A percentile compares a stretch with the other conserved stretches of the same genome.
Conservation (phyloP, 2,888 invertebrate genomes). For the Trissolcus brochymenae region DNA sequence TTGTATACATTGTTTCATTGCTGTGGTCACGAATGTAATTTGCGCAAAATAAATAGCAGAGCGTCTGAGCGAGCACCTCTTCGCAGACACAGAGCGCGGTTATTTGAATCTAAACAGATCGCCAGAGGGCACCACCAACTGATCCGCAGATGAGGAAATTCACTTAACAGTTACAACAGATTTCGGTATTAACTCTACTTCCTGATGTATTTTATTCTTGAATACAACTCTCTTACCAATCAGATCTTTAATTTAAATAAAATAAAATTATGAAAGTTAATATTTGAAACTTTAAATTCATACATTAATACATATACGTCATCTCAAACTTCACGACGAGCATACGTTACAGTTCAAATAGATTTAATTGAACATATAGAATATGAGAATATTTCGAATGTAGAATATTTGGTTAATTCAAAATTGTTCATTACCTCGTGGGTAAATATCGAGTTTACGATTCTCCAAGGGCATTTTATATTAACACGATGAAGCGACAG, state of each 20-base stretch:
- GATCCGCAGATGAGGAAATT: constrained; percentile 21
- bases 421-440: too few relatives aligned
- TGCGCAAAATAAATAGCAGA: constrained; percentile 18
- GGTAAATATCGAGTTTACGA: not conserved
- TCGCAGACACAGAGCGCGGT: constrained; percentile 3
- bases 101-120: constrained; percentile 32
- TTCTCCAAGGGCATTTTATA: constrained; percentile 1
- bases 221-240: not conserved
- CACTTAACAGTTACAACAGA: constrained; percentile 18
- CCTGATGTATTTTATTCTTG: not conserved
- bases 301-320: too few relatives aligned
- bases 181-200: constrained; percentile 13
- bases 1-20: constrained; percentile 21
- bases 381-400: too few relatives aligned
- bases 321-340: too few relatives aligned
- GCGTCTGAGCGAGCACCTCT: constrained; percentile 9
- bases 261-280: too few relatives aligned
- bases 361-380: too few relatives aligned
- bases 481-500: constrained; percentile 7
- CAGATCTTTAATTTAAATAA: too few relatives aligned
- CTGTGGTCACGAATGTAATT: constrained; percentile 6
- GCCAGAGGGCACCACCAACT: constrained; percentile 36
- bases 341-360: too few relatives aligned
- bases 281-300: too few relatives aligned
- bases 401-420: too few relatives aligned